Evolutionary conservation across 1,140 invertebrate species (phyloP).

Genomic region (Colletes latitarsis): DNA sequence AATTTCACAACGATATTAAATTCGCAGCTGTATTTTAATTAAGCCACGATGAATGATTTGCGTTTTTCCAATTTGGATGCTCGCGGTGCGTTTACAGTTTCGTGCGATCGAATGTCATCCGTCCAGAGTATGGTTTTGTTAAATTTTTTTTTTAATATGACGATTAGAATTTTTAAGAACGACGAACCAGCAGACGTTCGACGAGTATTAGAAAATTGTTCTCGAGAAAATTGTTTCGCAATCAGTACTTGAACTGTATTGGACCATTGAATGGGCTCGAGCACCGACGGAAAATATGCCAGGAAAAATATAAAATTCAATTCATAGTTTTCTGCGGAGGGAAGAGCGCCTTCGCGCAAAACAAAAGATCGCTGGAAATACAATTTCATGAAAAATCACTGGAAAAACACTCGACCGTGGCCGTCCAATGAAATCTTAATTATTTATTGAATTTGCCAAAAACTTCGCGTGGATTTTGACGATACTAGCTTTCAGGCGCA

Average conservation of each 20-base stretch:
- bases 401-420: not conserved
- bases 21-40: conserved; percentile 19
- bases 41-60: not conserved
- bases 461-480: too few species aligned
- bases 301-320: not conserved
- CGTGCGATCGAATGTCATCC: not conserved
- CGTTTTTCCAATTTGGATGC: not conserved
- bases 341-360: not conserved
- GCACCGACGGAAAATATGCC: not conserved
- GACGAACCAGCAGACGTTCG: too few species aligned
- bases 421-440: too few species aligned
- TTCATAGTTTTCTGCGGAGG: not conserved
- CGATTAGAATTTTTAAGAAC: too few species aligned
- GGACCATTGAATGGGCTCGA: not conserved
- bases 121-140: not conserved
- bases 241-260: not conserved
- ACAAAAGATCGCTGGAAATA: not conserved
- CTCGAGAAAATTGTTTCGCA: not conserved
- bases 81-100: not conserved
- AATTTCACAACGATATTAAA: conserved; percentile 14
- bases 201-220: not conserved
- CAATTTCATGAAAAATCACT: not conserved
- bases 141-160: too few species aligned
- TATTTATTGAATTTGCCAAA: too few species aligned
- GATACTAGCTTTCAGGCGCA: too few species aligned